Evolutionary conservation across 2,888 invertebrate species (phyloP).

Genomic region (Melinaea marsaeus): DNA sequence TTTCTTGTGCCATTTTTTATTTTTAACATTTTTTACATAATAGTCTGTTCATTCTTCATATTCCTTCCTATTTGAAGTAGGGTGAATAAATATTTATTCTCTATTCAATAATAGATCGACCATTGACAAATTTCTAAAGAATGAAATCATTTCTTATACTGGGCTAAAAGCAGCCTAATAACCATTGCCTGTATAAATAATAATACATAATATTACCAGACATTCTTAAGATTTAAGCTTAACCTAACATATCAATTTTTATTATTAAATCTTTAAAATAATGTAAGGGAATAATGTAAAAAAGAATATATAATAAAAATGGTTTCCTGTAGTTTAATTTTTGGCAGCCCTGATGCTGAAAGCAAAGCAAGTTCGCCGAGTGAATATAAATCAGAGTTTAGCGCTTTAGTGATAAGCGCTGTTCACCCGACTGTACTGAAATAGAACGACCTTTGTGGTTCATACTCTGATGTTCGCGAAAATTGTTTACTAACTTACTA

Average conservation of each 20-base stretch:
- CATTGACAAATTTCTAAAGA: no score
- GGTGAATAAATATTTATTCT: no score
- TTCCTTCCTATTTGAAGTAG: no score
- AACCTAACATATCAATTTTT: neutral
- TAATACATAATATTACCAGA: no score
- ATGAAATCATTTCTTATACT: no score
- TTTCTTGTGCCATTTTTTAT: no score
- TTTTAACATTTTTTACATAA: no score
- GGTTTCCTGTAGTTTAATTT: slow-evolving; percentile 21
- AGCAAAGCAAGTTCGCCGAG: slow-evolving; percentile 30
- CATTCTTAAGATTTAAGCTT: no score
- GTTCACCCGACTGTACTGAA: slow-evolving; percentile 39
- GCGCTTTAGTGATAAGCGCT: slow-evolving; percentile 46
- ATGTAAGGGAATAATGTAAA: neutral
- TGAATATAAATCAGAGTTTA: slow-evolving; percentile 54
- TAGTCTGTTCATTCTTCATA: no score
- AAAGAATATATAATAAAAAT: neutral
- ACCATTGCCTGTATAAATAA: no score
- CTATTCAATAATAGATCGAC: no score
- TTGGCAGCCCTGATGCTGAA: slow-evolving; percentile 27
- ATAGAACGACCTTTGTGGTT: slow-evolving; percentile 29
- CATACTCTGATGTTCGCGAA: neutral
- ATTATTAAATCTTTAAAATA: neutral
- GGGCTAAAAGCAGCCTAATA: no score
- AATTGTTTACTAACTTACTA: neutral